Evolutionary conservation across 2,888 invertebrate species (phyloP), one percentile per base, ranked within the genome.

Genomic region (Ypsolopha sequella): DNA sequence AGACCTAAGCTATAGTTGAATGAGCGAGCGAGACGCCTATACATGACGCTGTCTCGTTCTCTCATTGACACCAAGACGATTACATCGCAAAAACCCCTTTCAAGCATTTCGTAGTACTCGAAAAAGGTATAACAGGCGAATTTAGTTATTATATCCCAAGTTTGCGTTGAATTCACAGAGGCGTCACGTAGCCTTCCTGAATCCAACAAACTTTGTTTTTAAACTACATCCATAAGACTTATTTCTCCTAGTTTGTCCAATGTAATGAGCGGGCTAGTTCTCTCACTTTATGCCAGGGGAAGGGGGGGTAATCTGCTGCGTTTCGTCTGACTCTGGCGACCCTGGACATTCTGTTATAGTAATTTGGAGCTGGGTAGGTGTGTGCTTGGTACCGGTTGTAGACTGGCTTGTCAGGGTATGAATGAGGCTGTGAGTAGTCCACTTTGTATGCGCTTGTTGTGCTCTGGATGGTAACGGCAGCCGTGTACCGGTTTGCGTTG

Each of bases 241-340:
- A 45, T 34, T 45, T 10, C 2, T 13, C 35, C 62, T 64, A 72
- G 56, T 69, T 60, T 64, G 92, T 91, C 93, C 93, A 93, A 67
- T 90, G 80, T 69, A 91, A 88, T 57, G 90, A 88, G 70, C 89
- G 82, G 61, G 91, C 89, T 65, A 94, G 82, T 72, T 93, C 91
- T 65, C 89, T 87, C 54, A 92, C 92, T 80, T 92, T 91, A 73
- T 92, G 88, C 93, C 94, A 94, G 51, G 95, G 95, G 70, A 95
- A 93, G 13, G 90, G 89, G 13, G 92, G 91, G 67, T 88, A 77
- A 57, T 81, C 76, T 56, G 77, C 68, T 1, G 82, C 68, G 57
- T 80, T 70, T 62, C 85, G 76, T 56, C 76, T 70, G 57, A 76
- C 60, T 55, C 87, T 68, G 8, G 78, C 66, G 41, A 76, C 70